Base-by-base conservation (phyloP, 1,140 invertebrate species). In the Trachymyrmex septentrionalis region DNA sequence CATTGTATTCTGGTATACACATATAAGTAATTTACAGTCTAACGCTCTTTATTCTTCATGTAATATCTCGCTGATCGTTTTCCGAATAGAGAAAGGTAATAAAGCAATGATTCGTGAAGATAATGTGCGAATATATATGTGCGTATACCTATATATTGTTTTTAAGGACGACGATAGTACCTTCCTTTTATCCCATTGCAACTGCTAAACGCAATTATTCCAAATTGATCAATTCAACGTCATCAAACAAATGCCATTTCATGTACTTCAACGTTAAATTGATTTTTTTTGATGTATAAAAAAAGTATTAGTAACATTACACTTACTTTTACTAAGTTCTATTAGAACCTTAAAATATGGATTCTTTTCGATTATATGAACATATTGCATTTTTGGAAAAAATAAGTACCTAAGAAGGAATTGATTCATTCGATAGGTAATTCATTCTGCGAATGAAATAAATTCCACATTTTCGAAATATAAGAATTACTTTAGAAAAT, bases 1-100 rank as follows among this genome's bases (percentile, higher is more conserved):
- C 89, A 92, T 90, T 84, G 85, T 85, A 91, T 87, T 85, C 55
- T 71, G 71, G 73, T 90, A 91, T 88, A 88, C 85, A 91, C 59
- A 87, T 80, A 91, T 64, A 88, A 55, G 76, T 86, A 85, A 44
- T 61, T 88, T 89, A 87, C 24, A 44, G 38, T 0, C 30, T 73
- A 69, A 87, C 19, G n/a, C 59, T 66, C 66, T 9, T 64, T 57
- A 55, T 50, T 67, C 24, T 50, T 55, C 38, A 27, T 30, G 9
- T 48, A 53, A 77, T 55, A 38, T 1, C 24, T 88, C 73, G 55
- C 55, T 66, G 67, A 78, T 27, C 53, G n/a, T 44, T 75, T 50
- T 77, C 69, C 53, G 24, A 76, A 76, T n/a, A 64, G 27, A 24
- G 73, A 55, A 78, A 67, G 24, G 55, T 67, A 81, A 88, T 50